Base-by-base conservation (phyloP, 2,888 invertebrate species). In the Eupithecia vulgata region DNA sequence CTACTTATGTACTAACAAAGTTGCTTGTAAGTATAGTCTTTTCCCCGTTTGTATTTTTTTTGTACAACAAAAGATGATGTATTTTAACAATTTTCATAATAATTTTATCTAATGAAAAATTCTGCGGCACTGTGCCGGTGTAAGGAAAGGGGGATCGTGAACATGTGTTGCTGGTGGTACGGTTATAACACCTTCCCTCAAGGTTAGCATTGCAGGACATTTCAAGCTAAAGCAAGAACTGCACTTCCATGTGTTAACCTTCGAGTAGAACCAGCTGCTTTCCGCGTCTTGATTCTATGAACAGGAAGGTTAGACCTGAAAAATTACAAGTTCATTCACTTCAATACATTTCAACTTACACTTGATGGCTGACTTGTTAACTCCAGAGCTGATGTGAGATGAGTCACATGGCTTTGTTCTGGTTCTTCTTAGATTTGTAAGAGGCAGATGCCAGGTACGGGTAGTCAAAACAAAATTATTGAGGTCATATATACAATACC, bases 31-130 rank as follows among this genome's bases (percentile, higher is more conserved):
- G 37, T 37, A n/a, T n/a, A 12, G 40, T 12, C 10, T 40, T 40
- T 79, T 52, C 90, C 85, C 34, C 81, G 69, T 45, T n/a, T n/a
- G n/a, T n/a, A n/a, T n/a, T 81, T 78, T 8, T 80, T 17, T 72
- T 79, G 90, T 90, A 85, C 4, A 62, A 72, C 25, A 37, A 37
- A 25, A 45, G 45, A 40, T n/a, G n/a, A 13, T 40, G 40, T 17
- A 45, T 17, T 45, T 45, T 45, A 17, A 15, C 17, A 45, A 10
- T 21, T 21, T 52, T 21, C 3, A 48, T 48, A 48, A 48, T 48
- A n/a, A n/a, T n/a, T n/a, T 48, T 48, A 48, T 17, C 48, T 48
- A 52, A 7, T n/a, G n/a, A 4, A 48, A n/a, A 48, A 48, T n/a
- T 1, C 48, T 48, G 17, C 48, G n/a, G 48, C 8, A 48, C 21